Evolutionary conservation across 2,888 invertebrate species (phyloP).

Genomic region (Leptinotarsa rubiginosa): DNA sequence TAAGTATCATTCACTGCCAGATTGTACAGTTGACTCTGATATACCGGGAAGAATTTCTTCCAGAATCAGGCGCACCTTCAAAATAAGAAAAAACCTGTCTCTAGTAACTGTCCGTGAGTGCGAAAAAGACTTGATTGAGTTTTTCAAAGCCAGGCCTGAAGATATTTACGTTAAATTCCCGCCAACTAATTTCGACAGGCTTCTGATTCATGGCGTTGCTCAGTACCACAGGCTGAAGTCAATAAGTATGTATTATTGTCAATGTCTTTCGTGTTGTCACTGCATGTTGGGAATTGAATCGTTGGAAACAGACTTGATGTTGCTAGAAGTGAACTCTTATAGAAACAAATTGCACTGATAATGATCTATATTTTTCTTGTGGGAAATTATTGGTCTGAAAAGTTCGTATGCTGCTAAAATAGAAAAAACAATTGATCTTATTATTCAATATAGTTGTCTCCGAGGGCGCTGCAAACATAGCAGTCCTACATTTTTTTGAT

Average conservation of each 20-base stretch:
- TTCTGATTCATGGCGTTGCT: constrained; percentile 60
- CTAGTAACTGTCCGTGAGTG: constrained; percentile 53
- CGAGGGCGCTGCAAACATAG: no score
- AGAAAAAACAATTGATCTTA: no score
- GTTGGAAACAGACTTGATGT: no score
- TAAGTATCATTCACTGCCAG: constrained; percentile 26
- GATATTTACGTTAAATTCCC: constrained; percentile 53
- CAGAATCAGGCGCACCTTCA: constrained; percentile 57
- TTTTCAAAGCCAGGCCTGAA: constrained; percentile 54
- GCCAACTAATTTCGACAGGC: constrained; percentile 58
- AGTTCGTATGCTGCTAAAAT: no score
- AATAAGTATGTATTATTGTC: constrained; percentile 51
- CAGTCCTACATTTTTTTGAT: no score
- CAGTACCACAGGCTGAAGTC: constrained; percentile 60
- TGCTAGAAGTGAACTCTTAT: no score
- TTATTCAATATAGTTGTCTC: no score
- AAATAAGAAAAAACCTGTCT: constrained; percentile 57
- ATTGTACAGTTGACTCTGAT: constrained; percentile 20
- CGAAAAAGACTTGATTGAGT: constrained; percentile 55
- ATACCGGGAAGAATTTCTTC: constrained; percentile 55
- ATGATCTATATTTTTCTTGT: no score
- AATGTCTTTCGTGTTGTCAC: no score
- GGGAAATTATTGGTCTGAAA: no score
- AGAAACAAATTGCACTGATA: no score
- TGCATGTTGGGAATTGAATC: no score